A percentile compares a stretch with the other conserved stretches of the same genome.
Conservation (phyloP, 2,888 invertebrate genomes). For the Ecdyonurus torrentis region DNA sequence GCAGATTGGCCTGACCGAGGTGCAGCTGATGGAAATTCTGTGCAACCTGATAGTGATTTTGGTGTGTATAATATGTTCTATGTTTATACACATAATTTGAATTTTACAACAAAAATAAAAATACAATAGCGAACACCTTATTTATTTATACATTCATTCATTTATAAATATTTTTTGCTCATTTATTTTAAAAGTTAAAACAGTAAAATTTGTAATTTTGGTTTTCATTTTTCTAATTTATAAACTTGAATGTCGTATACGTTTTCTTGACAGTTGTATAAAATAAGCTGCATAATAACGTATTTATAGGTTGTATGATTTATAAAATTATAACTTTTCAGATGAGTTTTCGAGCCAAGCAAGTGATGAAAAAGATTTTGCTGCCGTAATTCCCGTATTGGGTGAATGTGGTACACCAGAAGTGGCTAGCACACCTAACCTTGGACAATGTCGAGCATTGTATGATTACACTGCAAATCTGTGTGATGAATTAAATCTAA, state of each 20-base stretch:
- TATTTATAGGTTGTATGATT: no score
- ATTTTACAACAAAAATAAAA: slow-evolving; percentile 10
- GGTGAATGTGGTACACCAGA: slow-evolving; percentile 20
- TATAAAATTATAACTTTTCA: no score
- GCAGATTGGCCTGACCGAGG: slow-evolving; percentile 58
- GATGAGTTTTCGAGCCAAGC: slow-evolving; percentile 71
- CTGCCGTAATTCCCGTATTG: slow-evolving; percentile 16
- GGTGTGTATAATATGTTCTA: slow-evolving; percentile 17
- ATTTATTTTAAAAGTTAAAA: no score
- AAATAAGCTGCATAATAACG: no score
- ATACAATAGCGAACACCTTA: background rate
- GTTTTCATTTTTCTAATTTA: no score
- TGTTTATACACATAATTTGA: slow-evolving; percentile 36
- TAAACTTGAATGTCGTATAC: no score
- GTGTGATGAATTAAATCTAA: slow-evolving; percentile 66
- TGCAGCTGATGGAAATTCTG: slow-evolving; percentile 68
- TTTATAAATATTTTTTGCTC: no score
- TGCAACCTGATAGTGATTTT: slow-evolving; percentile 49
- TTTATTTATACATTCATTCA: no score
- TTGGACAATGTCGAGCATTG: slow-evolving; percentile 66
- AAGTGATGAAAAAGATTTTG: slow-evolving; percentile 25
- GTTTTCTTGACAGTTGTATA: no score
- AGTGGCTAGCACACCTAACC: slow-evolving; percentile 29
- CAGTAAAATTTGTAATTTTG: no score
- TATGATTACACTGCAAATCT: slow-evolving; percentile 78